Evolutionary conservation across 1,140 invertebrate species (phyloP).

Genomic region (Lordiphosa stackelbergi): DNA sequence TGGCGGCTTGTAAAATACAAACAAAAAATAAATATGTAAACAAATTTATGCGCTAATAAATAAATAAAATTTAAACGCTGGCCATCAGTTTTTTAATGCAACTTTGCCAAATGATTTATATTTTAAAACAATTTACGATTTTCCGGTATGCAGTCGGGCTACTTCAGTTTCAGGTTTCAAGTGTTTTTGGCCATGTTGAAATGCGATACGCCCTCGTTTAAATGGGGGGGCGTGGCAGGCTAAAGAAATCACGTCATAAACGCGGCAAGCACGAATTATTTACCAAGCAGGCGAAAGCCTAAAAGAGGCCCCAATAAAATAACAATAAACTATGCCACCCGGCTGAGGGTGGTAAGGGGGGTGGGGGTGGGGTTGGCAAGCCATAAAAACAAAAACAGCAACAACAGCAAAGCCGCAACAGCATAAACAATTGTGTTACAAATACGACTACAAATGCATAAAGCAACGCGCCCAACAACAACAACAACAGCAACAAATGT

Average conservation of each 20-base stretch:
- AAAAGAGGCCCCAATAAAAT: slow-evolving; percentile 70
- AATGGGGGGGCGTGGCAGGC: slow-evolving; percentile 9
- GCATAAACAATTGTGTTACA: slow-evolving; percentile 75
- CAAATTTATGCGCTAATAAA: slow-evolving; percentile 62
- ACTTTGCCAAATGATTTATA: slow-evolving; percentile 16
- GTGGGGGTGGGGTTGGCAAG: slow-evolving; percentile 19
- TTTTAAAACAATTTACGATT: background rate
- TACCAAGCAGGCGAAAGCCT: slow-evolving; percentile 69
- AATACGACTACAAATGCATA: slow-evolving; percentile 73
- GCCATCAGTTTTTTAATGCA: slow-evolving; percentile 4
- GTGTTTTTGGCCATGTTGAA: slow-evolving; percentile 4
- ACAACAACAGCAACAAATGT: slow-evolving; percentile 41
- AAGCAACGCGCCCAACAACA: slow-evolving; percentile 41
- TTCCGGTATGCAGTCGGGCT: slow-evolving; percentile 3
- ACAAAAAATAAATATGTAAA: slow-evolving; percentile 30
- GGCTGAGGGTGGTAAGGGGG: slow-evolving; percentile 13
- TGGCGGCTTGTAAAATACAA: slow-evolving; percentile 22
- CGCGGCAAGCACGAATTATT: slow-evolving; percentile 71
- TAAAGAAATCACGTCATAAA: slow-evolving; percentile 74
- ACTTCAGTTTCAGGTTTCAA: slow-evolving; percentile 26
- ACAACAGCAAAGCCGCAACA: slow-evolving; percentile 45
- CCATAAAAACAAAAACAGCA: slow-evolving; percentile 49
- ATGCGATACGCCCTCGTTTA: background rate
- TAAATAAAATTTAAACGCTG: slow-evolving; percentile 49
- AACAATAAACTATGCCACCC: slow-evolving; percentile 66